Base-by-base conservation (phyloP, 2,888 invertebrate species). In the Hypomecis atomaria region DNA sequence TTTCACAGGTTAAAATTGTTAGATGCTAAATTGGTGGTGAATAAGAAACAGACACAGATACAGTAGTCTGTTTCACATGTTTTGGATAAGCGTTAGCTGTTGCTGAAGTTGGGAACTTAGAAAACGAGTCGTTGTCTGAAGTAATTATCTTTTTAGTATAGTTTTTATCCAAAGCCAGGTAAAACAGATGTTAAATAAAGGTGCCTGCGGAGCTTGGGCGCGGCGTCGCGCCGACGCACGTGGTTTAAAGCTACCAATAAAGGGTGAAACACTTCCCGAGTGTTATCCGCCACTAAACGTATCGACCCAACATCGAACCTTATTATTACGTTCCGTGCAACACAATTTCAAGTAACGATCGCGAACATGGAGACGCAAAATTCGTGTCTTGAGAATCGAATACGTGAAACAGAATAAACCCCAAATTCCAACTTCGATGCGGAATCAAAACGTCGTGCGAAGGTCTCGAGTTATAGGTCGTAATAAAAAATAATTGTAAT, bases 211-310 rank as follows among this genome's bases (percentile, higher is more conserved):
- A 49, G 49, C 23, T 59, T 9, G 13, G 40, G n/a, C 63, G 10
- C 40, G 42, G 44, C 63, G 43, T 33, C 55, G 62, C 78, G 76
- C 72, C 75, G 64, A 71, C 73, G 74, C 78, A 71, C 55, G 57
- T 57, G 68, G 65, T 60, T 44, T n/a, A 74, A 76, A 84, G 84
- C 84, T 83, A 84, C 83, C 83, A 85, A 84, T 84, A 83, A 82
- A 85, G 70, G 84, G 84, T 84, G 85, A 85, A 83, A 84, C 72
- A 77, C 72, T 65, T 71, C 68, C 73, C 57, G 75, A 73, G 75
- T 77, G 79, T 74, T 4, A 5, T 4, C 40, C 40, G 6, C 40
- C 52, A 10, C 52, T 23, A 52, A 52, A 40, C 52, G 40, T 23
- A 9, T 52, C 33, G 10, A 40, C 4, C 7, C 40, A 8, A 42